Evolutionary conservation across 2,113 vertebrate genomes (phyloP), one percentile per base, ranked within the genome.

Genomic region (Heterochromis multidens): DNA sequence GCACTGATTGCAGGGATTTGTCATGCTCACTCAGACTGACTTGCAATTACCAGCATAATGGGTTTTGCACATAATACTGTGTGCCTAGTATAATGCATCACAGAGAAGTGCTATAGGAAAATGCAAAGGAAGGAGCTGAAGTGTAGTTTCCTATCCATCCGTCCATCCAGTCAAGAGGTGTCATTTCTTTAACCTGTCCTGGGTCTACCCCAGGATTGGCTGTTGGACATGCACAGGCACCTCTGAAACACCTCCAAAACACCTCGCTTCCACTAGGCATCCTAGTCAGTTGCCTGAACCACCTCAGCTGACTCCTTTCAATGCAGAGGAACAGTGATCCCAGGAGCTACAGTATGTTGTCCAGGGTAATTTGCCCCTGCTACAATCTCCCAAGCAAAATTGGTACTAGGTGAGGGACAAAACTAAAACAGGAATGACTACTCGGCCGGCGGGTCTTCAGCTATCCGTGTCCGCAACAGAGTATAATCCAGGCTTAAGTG

Each of bases 1-100:
- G n/a, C 31, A 27, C 58, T 79, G 57, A 40, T 87, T 79, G 74
- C 80, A 84, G 59, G 58, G 49, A 82, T 87, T 65, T 82, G 52
- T 76, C 80, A 82, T 21, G 19, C 31, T 61, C 63, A 43, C 70
- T 77, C 59, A 54, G 27, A 33, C 35, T 43, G 29, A 52, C 37
- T 77, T 40, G 31, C 77, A 84, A 10, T 65, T 72, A 63, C 79
- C 58, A 70, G 43, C 46, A 33, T 74, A 74, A 74, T 54, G 27
- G 11, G 46, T 74, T 74, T 74, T 74, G 27, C 70, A 54, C 27
- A 33, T 70, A 58, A 52, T 63, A 40, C 33, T 40, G 13, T 6
- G 3, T 49, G 60, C 14, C 33, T 31, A 1, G 10, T 37, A 4
- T 54, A 82, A 60, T 70, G 35, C 43, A 54, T 65, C 58, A 74